Percentiles rank a stretch among this genome's conserved stretches.
These are phyloP conservation scores for Hirundichthys speculiger DNA, from an alignment of 2,113 vertebrate genomes.

Conservation along the genomic window DNA sequence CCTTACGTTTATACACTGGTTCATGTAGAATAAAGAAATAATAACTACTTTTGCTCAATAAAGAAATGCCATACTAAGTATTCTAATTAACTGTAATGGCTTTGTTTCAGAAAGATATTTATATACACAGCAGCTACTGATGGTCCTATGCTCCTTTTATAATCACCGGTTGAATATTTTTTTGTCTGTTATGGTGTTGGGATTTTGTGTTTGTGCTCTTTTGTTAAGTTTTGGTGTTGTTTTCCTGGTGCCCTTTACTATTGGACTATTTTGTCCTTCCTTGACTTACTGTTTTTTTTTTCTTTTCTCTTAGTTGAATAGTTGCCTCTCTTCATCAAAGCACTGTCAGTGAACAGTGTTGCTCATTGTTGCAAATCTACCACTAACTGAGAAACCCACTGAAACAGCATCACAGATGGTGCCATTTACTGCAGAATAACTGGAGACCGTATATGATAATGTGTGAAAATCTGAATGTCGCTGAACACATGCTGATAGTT, in stretches of 20 bases:
- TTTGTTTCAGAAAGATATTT: too few species aligned
- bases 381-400: constrained; percentile 12
- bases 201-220: too few species aligned
- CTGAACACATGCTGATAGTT: constrained; percentile 21
- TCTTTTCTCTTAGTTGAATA: constrained; percentile 29
- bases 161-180: too few species aligned
- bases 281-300: too few species aligned
- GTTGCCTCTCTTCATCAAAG: constrained; percentile 35
- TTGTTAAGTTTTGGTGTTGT: too few species aligned
- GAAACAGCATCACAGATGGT: constrained; percentile 48
- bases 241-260: too few species aligned
- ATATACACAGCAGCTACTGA: too few species aligned
- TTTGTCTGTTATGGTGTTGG: too few species aligned
- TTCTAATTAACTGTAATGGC: not conserved
- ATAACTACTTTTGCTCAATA: not conserved
- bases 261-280: too few species aligned
- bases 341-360: constrained; percentile 30
- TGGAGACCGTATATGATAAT: constrained; percentile 39
- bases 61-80: not conserved
- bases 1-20: constrained; percentile 30
- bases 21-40: constrained; percentile 20
- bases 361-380: constrained; percentile 62
- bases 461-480: constrained; percentile 54
- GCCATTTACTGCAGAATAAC: constrained; percentile 24
- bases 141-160: too few species aligned